Conservation (phyloP, 2,113 vertebrate genomes). For the Sorex fumeus region DNA sequence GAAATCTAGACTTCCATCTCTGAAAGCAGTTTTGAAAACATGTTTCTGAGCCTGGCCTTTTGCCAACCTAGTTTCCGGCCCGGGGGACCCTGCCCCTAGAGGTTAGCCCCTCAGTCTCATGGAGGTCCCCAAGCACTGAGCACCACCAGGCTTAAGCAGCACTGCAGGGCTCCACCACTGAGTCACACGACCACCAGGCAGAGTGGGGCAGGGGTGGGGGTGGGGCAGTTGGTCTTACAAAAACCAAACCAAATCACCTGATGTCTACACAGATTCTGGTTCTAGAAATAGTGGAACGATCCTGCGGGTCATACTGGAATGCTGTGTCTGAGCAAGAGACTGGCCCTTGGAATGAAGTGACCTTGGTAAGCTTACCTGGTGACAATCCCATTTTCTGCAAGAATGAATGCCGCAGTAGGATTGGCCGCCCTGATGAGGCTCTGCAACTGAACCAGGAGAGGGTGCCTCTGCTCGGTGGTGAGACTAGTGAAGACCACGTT, state of each 20-base stretch:
- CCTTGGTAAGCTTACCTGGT: slow-evolving; percentile 89
- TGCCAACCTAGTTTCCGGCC: background rate
- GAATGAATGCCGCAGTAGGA: slow-evolving; percentile 92
- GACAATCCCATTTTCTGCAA: slow-evolving; percentile 95
- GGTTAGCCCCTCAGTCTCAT: no score
- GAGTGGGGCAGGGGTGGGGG: no score
- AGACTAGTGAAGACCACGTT: slow-evolving; percentile 95
- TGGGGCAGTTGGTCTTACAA: no score
- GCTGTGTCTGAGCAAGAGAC: background rate
- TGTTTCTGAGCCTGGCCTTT: no score
- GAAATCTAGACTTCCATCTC: background rate
- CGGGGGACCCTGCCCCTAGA: no score
- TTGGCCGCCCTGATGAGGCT: slow-evolving; percentile 95
- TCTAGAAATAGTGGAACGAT: background rate
- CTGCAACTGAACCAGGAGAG: slow-evolving; percentile 93
- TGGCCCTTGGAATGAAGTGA: background rate
- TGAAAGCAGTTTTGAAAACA: background rate
- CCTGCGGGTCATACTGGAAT: background rate
- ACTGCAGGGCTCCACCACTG: no score
- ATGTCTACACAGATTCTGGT: background rate
- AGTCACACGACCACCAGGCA: no score
- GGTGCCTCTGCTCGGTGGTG: slow-evolving; percentile 92
- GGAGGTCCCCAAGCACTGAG: no score
- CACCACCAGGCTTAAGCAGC: no score
- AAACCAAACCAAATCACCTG: background rate